Conservation (phyloP, 35 echinoderm and acorn worm genomes). For the Hemicentrotus pulcherrimus region DNA sequence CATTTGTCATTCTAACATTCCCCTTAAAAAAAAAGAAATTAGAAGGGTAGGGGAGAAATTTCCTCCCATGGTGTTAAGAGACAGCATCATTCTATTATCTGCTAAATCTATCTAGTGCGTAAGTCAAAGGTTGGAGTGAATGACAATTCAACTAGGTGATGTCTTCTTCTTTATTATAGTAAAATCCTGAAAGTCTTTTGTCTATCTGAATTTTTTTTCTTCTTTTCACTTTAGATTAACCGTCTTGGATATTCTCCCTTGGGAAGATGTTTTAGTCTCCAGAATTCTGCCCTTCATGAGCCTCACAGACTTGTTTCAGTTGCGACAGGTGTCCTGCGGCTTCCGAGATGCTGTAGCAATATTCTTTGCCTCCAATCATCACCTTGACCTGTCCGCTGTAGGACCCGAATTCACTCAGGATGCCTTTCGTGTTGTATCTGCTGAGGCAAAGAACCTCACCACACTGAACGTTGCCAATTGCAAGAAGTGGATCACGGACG, state of each 20-base stretch:
- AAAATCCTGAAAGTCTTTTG: neutral
- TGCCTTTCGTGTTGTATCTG: constrained; percentile 49
- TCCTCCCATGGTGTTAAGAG: too few species aligned
- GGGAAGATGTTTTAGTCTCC: constrained; percentile 66
- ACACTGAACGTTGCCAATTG: constrained; percentile 51
- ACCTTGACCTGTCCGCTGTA: constrained; percentile 41
- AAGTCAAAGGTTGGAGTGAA: too few species aligned
- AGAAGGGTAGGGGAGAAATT: neutral
- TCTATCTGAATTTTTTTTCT: neutral
- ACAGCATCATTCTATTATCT: too few species aligned
- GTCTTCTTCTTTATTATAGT: neutral
- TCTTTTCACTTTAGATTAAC: neutral
- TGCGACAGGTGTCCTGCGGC: constrained; percentile 55
- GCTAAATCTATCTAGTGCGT: too few species aligned
- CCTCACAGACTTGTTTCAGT: constrained; percentile 56
- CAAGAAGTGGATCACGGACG: constrained; percentile 68
- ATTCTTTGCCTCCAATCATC: constrained; percentile 23
- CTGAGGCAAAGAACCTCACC: constrained; percentile 23
- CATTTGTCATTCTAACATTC: neutral
- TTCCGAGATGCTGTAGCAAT: constrained; percentile 57
- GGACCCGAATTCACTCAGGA: neutral
- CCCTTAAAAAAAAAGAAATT: too few species aligned
- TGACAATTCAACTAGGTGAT: neutral
- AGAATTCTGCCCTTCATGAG: constrained; percentile 58
- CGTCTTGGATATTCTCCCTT: constrained; percentile 56